Evolutionary conservation across 2,797 vertebrate species (phyloP).

Genomic region (Choloepus didactylus): DNA sequence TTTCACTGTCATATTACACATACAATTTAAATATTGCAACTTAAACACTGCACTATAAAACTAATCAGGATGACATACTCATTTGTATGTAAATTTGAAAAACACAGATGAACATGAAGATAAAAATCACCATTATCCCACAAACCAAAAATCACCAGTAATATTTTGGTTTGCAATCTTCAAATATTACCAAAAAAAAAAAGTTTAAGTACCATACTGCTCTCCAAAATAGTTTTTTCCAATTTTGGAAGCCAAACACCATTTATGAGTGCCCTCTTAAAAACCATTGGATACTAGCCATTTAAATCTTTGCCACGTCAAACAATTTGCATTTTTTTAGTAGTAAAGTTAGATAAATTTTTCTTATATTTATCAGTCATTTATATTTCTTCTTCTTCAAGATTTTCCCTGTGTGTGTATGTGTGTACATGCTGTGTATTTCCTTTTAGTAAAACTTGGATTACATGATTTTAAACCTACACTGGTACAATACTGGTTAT

Average conservation of each 20-base stretch:
- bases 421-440: not conserved
- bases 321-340: not conserved
- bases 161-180: not conserved
- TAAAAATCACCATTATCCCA: not conserved
- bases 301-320: not conserved
- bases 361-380: not conserved
- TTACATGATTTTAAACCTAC: not conserved
- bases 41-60: not conserved
- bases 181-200: not conserved
- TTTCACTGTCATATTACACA: not conserved
- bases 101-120: conserved; percentile 5
- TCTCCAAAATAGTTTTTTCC: not conserved
- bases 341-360: not conserved
- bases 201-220: not conserved
- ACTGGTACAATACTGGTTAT: not conserved
- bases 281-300: not conserved
- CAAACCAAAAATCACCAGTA: not conserved
- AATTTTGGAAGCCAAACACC: not conserved
- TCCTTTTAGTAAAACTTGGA: conserved; percentile 29
- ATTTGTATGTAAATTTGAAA: conserved; percentile 22
- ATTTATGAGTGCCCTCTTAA: not conserved
- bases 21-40: too few relatives aligned
- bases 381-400: not conserved
- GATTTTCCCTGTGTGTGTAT: too few relatives aligned
- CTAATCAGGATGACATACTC: not conserved